A percentile compares a stretch with the other conserved stretches of the same genome.
These are phyloP conservation scores for Caenorhabditis japonica DNA, from an alignment of 2,888 invertebrate genomes.

Conservation along the genomic window DNA sequence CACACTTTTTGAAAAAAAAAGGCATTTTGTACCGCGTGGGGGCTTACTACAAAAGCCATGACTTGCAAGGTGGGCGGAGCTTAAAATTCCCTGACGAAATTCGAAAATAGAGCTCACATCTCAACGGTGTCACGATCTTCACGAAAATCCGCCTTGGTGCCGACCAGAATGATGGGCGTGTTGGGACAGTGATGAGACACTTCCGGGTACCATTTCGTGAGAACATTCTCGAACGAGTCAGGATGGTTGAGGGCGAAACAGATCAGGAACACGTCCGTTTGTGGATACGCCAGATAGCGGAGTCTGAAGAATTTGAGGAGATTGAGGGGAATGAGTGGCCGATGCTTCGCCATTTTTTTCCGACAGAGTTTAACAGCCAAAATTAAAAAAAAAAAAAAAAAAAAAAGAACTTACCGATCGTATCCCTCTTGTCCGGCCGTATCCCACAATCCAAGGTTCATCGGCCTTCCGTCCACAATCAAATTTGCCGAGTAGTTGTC, in stretches of 20 bases:
- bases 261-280: slow-evolving; percentile 82
- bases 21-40: too few species aligned
- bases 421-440: slow-evolving; percentile 74
- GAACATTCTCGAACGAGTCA: slow-evolving; percentile 98
- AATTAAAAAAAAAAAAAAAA: too few species aligned
- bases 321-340: too few species aligned
- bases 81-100: too few species aligned
- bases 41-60: not conserved
- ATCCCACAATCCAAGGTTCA: slow-evolving; percentile 71
- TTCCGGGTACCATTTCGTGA: slow-evolving; percentile 99
- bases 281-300: slow-evolving; percentile 68
- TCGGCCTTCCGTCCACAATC: slow-evolving; percentile 76
- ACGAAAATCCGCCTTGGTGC: slow-evolving; percentile 96
- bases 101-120: slow-evolving; percentile 45
- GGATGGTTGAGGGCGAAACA: slow-evolving; percentile 99
- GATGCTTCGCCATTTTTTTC: too few species aligned
- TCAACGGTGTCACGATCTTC: slow-evolving; percentile 91
- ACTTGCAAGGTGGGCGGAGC: not conserved
- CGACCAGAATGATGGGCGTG: slow-evolving; percentile 96
- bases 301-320: slow-evolving; percentile 47
- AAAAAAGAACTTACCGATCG: slow-evolving; percentile 54
- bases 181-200: slow-evolving; percentile 99
- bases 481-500: slow-evolving; percentile 76
- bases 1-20: too few species aligned
- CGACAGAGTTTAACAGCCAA: too few species aligned